Evolutionary conservation across 2,888 invertebrate species (phyloP), one percentile per base, ranked within the genome.

Genomic region (Cerceris ruficornis): DNA sequence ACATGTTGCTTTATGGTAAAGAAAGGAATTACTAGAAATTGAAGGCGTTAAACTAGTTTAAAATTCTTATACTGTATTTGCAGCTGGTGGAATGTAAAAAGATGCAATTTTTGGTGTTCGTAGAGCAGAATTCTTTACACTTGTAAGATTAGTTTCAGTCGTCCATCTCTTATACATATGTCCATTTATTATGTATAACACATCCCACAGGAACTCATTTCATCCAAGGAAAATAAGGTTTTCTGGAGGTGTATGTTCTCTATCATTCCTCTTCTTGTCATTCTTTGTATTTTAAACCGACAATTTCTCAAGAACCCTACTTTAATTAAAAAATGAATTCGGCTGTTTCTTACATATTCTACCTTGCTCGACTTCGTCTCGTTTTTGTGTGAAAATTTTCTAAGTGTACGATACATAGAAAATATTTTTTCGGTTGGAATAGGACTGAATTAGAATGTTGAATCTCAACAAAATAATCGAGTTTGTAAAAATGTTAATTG

Each of bases 111-210:
- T 6, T 55, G 8, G n/a, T 17, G 17, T 1, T 17, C 17, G 39
- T 6, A 15, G 17, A 17, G 7, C 15, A 55, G 13, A 1, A 17
- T 17, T 50, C 9, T n/a, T n/a, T n/a, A 50, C 50, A n/a, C n/a
- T 7, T 7, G n/a, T 6, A n/a, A 6, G 50, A n/a, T n/a, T 11
- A 50, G n/a, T 11, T n/a, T n/a, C n/a, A 11, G 13, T n/a, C 50
- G n/a, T 50, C 1, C n/a, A n/a, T 50, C 7, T n/a, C 8, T 13
- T 6, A 54, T 17, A 60, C 54, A 59, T 67, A 59, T 72, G 62
- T 62, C 49, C 67, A 64, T 75, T 72, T 72, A 72, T 72, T 75
- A 72, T 67, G 49, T 67, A 59, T 14, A 52, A 46, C 41, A 52
- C 60, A 55, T 5, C 17, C 52, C 39, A 14, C 66, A 28, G 49